These are phyloP conservation scores for Pachypanchax playfairii DNA, from an alignment of 2,113 vertebrate species.

Conservation along the genomic window DNA sequence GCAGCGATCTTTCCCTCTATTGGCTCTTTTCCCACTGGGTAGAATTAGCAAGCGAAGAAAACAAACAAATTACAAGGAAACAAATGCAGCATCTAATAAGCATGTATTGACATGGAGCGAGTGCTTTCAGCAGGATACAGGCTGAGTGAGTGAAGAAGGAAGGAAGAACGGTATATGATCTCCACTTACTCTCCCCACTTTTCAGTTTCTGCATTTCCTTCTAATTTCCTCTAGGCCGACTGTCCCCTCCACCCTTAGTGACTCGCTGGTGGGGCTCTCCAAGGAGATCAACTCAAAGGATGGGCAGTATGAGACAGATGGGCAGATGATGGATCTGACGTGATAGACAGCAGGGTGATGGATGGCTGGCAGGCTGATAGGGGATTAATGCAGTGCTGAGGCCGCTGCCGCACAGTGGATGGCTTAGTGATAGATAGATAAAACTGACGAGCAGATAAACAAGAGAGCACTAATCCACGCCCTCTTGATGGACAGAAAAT, in stretches of 20 bases:
- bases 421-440: constrained; percentile 80
- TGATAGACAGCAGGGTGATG: constrained; percentile 81
- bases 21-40: constrained; percentile 69
- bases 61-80: constrained; percentile 80
- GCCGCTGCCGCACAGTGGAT: constrained; percentile 64
- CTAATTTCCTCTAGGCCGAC: constrained; percentile 47
- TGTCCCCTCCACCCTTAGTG: constrained; percentile 48
- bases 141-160: constrained; percentile 26
- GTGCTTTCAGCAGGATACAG: constrained; percentile 44
- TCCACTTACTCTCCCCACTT: constrained; percentile 31
- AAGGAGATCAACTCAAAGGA: constrained; percentile 65
- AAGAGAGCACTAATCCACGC: constrained; percentile 82
- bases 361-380: constrained; percentile 79
- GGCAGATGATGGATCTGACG: constrained; percentile 83
- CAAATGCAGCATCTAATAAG: constrained; percentile 74
- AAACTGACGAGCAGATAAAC: constrained; percentile 83
- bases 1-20: constrained; percentile 48
- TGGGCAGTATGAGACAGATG: constrained; percentile 79
- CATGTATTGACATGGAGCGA: constrained; percentile 67
- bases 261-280: constrained; percentile 55
- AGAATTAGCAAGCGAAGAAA: constrained; percentile 73
- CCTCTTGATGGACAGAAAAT: constrained; percentile 80
- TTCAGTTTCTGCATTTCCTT: constrained; percentile 50
- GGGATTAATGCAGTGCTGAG: constrained; percentile 81
- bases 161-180: constrained; percentile 53